These are phyloP conservation scores for Psococerastis gibbosa DNA, from an alignment of 2,888 invertebrate species.

Conservation along the genomic window DNA sequence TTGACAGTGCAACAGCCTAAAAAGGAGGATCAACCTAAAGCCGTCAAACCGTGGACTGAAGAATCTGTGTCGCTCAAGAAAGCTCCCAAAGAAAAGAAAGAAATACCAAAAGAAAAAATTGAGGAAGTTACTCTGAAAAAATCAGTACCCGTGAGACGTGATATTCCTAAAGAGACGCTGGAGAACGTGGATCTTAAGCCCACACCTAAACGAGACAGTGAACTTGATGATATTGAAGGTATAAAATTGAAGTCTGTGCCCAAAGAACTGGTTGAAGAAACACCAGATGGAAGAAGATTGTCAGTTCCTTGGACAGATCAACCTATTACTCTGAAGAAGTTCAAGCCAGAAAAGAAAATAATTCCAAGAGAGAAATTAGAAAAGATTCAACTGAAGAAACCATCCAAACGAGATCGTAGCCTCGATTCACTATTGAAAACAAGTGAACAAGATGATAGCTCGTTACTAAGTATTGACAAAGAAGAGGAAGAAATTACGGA, in stretches of 20 bases:
- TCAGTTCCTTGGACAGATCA: constrained; percentile 25
- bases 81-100: constrained; percentile 20
- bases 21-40: constrained; percentile 11
- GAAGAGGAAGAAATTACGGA: constrained; percentile 14
- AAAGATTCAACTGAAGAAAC: constrained; percentile 33
- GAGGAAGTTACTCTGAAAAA: constrained; percentile 26
- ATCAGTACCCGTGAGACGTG: constrained; percentile 25
- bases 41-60: constrained; percentile 23
- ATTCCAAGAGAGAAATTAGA: constrained; percentile 26
- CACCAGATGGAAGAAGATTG: constrained; percentile 15
- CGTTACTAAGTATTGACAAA: constrained; percentile 4
- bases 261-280: constrained; percentile 5
- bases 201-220: constrained; percentile 11
- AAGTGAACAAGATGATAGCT: constrained; percentile 11
- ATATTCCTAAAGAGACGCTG: constrained; percentile 25
- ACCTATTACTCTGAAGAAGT: constrained; percentile 22
- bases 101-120: constrained; percentile 20
- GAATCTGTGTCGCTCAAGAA: constrained; percentile 23
- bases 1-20: not conserved
- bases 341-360: constrained; percentile 22
- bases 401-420: constrained; percentile 12
- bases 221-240: constrained; percentile 12
- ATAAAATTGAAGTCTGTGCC: constrained; percentile 14
- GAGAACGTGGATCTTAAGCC: constrained; percentile 34
- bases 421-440: constrained; percentile 5